Conservation (phyloP, 2,888 invertebrate species). For the Mallateleia sp. region DNA sequence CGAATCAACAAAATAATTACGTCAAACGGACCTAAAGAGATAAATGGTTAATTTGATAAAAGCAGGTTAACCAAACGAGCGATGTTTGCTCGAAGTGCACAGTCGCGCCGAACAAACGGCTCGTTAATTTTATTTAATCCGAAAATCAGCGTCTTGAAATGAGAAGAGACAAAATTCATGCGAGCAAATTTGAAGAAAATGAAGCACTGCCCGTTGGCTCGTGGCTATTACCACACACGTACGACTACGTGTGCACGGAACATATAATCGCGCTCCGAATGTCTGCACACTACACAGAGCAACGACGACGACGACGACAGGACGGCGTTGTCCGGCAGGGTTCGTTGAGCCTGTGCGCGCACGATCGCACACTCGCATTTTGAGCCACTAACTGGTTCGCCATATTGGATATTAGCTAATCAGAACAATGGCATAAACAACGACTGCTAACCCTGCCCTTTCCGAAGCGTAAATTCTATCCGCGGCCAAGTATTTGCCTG, state of each 20-base stretch:
- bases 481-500: conserved; percentile 45
- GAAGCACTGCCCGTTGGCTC: conserved; percentile 83
- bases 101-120: conserved; percentile 15
- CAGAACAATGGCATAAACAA: conserved; percentile 89
- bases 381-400: conserved; percentile 86
- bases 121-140: conserved; percentile 32
- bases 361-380: conserved; percentile 70
- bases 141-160: conserved; percentile 25
- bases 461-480: conserved; percentile 20
- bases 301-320: conserved; percentile 23
- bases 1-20: conserved; percentile 39
- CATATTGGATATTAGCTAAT: conserved; percentile 89
- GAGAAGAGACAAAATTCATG: neutral
- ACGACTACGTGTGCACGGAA: conserved; percentile 81
- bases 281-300: conserved; percentile 81
- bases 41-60: conserved; percentile 53
- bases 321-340: conserved; percentile 17
- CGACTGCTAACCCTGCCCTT: conserved; percentile 79
- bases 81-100: conserved; percentile 27
- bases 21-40: conserved; percentile 45
- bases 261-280: conserved; percentile 81
- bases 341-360: conserved; percentile 48
- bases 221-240: conserved; percentile 87
- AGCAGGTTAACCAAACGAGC: conserved; percentile 44
- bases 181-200: conserved; percentile 75